Base-by-base conservation (phyloP, 2,797 vertebrate species). In the Tragelaphus eurycerus region DNA sequence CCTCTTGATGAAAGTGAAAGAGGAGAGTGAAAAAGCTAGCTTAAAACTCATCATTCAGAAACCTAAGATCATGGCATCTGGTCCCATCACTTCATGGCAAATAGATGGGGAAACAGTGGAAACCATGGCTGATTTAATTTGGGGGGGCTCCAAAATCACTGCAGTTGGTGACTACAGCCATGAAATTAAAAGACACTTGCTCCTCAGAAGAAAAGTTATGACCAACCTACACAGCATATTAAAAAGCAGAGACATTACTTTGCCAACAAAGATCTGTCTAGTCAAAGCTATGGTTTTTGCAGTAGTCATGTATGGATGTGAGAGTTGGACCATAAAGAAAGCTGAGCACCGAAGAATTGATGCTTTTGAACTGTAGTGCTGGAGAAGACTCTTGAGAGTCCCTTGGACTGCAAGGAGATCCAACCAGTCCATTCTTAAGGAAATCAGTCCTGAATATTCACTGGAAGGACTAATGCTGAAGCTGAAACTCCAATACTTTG, bases 291-390 rank as follows among this genome's bases (percentile, higher is more conserved):
- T 21, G n/a, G 17, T 67, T 67, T 67, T 67, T 67, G 4, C 62
- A 67, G n/a, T 67, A 34, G 17, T 19, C 16, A 0, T 34, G n/a
- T 34, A 19, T 67, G 17, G n/a, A 34, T 34, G 4, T 67, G n/a
- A 67, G n/a, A 67, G 16, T 67, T 5, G 62, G 62, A 34, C 62
- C 17, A 10, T 19, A 11, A 19, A 34, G 62, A 67, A 67, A 19
- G n/a, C n/a, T 67, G n/a, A 67, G n/a, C 0, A 4, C 16, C 0
- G 0, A 67, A 34, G 0, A 67, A 67, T 67, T 67, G n/a, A 67
- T 67, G n/a, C 64, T 67, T 67, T 67, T 67, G n/a, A 67, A 19
- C 9, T 34, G 9, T 67, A 17, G 17, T 67, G n/a, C 21, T 67
- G 64, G 17, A 11, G 64, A 67, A 67, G 64, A 11, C 17, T 67